These are phyloP conservation scores for Pachyuromys duprasi DNA, from an alignment of 2,797 vertebrate species.

Conservation along the genomic window DNA sequence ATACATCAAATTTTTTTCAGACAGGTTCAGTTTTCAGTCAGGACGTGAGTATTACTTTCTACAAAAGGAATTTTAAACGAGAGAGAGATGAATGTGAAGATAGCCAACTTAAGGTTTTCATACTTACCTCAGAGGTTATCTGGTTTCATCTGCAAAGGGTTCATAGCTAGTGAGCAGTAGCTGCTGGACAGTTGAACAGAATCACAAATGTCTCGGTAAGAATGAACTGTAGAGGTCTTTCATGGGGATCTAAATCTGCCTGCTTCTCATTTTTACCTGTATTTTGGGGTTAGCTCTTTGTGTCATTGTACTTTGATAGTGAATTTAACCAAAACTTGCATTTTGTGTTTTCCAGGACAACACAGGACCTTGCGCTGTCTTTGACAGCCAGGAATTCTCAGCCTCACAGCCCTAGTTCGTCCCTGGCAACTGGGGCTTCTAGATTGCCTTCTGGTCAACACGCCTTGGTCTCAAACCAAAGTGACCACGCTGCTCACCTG, in stretches of 20 bases:
- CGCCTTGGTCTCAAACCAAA: slow-evolving; percentile 87
- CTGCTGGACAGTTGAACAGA: neutral
- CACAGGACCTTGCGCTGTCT: slow-evolving; percentile 91
- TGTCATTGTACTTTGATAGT: neutral
- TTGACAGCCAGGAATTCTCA: slow-evolving; percentile 91
- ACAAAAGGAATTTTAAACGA: slow-evolving; percentile 44
- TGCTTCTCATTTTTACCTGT: slow-evolving; percentile 14
- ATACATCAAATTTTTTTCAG: neutral
- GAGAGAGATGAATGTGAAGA: neutral
- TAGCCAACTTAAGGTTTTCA: slow-evolving; percentile 26
- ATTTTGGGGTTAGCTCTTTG: neutral
- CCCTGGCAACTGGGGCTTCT: slow-evolving; percentile 94
- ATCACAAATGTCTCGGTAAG: neutral
- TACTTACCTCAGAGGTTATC: neutral
- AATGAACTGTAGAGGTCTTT: neutral
- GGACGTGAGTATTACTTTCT: slow-evolving; percentile 14
- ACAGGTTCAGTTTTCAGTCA: slow-evolving; percentile 48
- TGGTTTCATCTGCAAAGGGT: neutral
- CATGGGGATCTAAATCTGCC: neutral
- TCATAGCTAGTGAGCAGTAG: slow-evolving; percentile 19
- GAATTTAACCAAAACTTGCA: slow-evolving; percentile 57
- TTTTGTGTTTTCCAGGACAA: slow-evolving; percentile 90
- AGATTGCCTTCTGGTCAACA: slow-evolving; percentile 90
- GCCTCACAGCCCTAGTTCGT: slow-evolving; percentile 97
- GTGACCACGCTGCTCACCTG: slow-evolving; percentile 86